Evolutionary conservation across 2,888 invertebrate species (phyloP).

Genomic region (Zootermopsis nevadensis): DNA sequence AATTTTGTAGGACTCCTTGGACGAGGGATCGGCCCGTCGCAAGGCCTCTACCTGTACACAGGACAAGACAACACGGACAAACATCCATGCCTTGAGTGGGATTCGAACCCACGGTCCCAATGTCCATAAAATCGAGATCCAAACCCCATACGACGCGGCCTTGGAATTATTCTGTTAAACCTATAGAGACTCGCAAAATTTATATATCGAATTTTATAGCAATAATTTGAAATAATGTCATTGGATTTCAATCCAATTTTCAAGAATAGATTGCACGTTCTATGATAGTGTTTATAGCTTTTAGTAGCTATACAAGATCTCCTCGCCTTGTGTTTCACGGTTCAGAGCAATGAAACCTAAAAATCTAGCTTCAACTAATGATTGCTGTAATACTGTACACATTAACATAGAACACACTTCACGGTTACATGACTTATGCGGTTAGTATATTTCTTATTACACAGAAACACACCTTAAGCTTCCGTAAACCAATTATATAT

Average conservation of each 20-base stretch:
- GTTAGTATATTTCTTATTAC: not conserved
- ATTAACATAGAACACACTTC: slow-evolving; percentile 21
- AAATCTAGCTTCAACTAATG: not conserved
- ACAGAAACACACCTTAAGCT: not conserved
- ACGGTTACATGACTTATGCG: not conserved
- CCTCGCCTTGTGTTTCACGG: not conserved
- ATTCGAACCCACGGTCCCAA: too few relatives aligned
- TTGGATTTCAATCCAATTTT: not conserved
- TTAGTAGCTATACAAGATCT: not conserved
- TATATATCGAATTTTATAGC: too few relatives aligned
- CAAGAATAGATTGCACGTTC: not conserved
- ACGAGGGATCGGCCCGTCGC: too few relatives aligned
- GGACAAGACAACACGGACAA: too few relatives aligned
- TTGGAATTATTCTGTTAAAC: too few relatives aligned
- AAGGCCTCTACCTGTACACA: too few relatives aligned
- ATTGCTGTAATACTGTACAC: not conserved
- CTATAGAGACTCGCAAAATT: too few relatives aligned
- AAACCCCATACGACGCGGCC: too few relatives aligned
- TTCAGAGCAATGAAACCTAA: not conserved
- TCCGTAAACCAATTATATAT: not conserved
- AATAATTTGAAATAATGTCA: not conserved
- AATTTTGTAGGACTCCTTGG: too few relatives aligned
- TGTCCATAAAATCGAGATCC: too few relatives aligned
- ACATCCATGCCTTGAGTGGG: too few relatives aligned
- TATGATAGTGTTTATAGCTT: not conserved